Evolutionary conservation across 1,140 invertebrate genomes (phyloP).

Genomic region (Asbolus verrucosus): DNA sequence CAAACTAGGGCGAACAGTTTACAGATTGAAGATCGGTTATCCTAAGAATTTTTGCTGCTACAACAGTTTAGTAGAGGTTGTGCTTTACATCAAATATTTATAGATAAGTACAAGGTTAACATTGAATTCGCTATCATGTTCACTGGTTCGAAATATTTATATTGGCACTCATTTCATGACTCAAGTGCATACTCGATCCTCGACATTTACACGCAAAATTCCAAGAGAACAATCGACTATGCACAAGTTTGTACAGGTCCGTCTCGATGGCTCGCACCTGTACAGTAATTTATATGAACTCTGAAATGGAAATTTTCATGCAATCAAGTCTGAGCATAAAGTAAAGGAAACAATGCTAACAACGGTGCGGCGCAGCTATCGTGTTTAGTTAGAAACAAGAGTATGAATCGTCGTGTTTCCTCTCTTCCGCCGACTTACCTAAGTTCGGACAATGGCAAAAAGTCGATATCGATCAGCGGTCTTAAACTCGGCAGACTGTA

Average conservation of each 20-base stretch:
- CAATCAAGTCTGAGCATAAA: constrained; percentile 43
- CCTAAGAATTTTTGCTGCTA: constrained; percentile 37
- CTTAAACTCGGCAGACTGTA: constrained; percentile 95
- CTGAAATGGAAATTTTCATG: constrained; percentile 45
- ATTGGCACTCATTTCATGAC: not conserved
- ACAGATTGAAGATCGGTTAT: constrained; percentile 39
- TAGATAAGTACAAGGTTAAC: constrained; percentile 25
- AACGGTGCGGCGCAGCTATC: constrained; percentile 58
- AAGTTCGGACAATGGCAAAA: constrained; percentile 92
- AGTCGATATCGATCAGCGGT: constrained; percentile 91
- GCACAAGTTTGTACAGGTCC: constrained; percentile 8
- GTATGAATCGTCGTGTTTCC: constrained; percentile 35
- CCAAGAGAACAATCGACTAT: not conserved
- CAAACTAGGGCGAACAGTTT: constrained; percentile 49
- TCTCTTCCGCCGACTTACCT: constrained; percentile 74
- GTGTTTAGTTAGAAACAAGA: constrained; percentile 46
- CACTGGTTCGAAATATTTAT: not conserved
- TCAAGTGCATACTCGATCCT: not conserved
- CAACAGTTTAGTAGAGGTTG: constrained; percentile 33
- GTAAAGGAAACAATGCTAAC: constrained; percentile 53
- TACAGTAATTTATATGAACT: constrained; percentile 42
- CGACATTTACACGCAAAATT: not conserved
- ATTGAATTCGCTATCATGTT: constrained; percentile 1
- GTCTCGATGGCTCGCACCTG: constrained; percentile 9
- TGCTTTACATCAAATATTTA: constrained; percentile 34